Percentiles rank a stretch among this genome's conserved stretches.
Conservation (phyloP, 2,888 invertebrate species). For the Bhutanitis thaidina region DNA sequence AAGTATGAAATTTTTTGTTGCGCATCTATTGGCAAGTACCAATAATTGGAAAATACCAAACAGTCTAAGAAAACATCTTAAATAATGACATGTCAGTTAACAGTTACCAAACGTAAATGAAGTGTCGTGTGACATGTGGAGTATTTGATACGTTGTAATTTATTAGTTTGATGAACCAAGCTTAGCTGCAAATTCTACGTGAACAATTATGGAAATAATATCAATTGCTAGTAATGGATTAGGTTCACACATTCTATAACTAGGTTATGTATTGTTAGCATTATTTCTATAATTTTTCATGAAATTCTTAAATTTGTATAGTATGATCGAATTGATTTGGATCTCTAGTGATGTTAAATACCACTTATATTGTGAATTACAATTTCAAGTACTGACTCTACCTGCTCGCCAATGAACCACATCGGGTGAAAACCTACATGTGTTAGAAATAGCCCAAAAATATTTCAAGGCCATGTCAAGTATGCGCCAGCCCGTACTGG, state of each 20-base stretch:
- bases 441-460: too few species aligned
- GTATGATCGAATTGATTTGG: too few species aligned
- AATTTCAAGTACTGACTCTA: too few species aligned
- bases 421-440: too few species aligned
- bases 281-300: too few species aligned
- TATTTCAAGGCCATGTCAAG: too few species aligned
- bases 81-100: conserved; percentile 38
- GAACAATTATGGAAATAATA: conserved; percentile 43
- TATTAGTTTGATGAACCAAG: conserved; percentile 73
- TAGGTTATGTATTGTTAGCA: not conserved
- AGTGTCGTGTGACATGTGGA: conserved; percentile 59
- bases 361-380: too few species aligned
- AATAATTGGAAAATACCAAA: conserved; percentile 26
- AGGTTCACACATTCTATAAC: conserved; percentile 55
- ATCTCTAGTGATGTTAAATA: too few species aligned
- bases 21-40: conserved; percentile 2
- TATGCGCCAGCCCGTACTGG: too few species aligned
- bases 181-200: conserved; percentile 70
- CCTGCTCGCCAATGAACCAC: too few species aligned
- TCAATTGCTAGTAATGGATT: conserved; percentile 46
- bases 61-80: conserved; percentile 72
- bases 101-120: conserved; percentile 30
- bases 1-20: conserved; percentile 23
- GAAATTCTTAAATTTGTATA: too few species aligned
- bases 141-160: conserved; percentile 50